Conservation (phyloP, 2,888 invertebrate genomes). For the Invenusta paracnida region DNA sequence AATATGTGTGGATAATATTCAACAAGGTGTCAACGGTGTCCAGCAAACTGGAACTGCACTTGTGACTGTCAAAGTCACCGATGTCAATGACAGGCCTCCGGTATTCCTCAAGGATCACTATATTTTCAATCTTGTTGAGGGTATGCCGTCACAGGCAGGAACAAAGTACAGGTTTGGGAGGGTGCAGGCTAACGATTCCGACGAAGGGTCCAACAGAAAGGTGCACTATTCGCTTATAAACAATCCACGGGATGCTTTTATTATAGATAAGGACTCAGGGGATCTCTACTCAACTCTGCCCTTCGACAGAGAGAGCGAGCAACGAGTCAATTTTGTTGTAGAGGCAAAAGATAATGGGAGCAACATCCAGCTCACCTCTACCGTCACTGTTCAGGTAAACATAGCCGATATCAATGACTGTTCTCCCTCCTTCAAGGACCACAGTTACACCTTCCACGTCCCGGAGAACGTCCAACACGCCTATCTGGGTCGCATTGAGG, state of each 20-base stretch:
- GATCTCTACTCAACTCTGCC: slow-evolving; percentile 19
- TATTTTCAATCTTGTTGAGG: slow-evolving; percentile 32
- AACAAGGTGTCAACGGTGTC: background rate
- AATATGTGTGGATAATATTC: slow-evolving; percentile 34
- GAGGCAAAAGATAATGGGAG: slow-evolving; percentile 32
- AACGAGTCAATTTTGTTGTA: slow-evolving; percentile 31
- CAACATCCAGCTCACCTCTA: background rate
- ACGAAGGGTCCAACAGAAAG: slow-evolving; percentile 16
- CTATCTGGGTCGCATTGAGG: slow-evolving; percentile 32
- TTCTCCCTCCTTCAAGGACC: slow-evolving; percentile 36
- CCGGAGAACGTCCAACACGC: slow-evolving; percentile 24
- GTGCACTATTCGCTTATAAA: slow-evolving; percentile 31
- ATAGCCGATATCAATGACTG: slow-evolving; percentile 40
- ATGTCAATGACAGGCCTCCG: slow-evolving; percentile 38
- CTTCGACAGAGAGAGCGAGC: slow-evolving; percentile 39
- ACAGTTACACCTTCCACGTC: slow-evolving; percentile 35
- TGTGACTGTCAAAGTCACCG: slow-evolving; percentile 29
- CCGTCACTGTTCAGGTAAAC: slow-evolving; percentile 21
- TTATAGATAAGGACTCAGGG: slow-evolving; percentile 36
- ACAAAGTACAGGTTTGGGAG: background rate
- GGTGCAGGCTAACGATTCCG: slow-evolving; percentile 27
- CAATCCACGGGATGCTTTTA: slow-evolving; percentile 35
- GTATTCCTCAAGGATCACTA: slow-evolving; percentile 36
- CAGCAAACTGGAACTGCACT: slow-evolving; percentile 21
- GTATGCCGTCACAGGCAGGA: background rate